Evolutionary conservation across 2,888 invertebrate genomes (phyloP).

Genomic region (Clistopyga incitator): DNA sequence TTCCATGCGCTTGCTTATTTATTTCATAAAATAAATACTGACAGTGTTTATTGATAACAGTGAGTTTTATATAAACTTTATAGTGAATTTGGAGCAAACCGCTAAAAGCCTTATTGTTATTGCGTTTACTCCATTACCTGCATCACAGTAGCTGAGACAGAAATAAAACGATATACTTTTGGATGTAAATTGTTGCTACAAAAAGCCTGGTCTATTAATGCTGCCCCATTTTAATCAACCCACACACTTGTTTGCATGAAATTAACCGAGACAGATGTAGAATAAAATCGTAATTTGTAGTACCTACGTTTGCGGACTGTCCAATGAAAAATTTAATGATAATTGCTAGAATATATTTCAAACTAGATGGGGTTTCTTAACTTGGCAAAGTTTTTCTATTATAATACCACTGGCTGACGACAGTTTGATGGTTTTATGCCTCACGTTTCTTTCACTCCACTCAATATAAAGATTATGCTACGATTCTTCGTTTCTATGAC

Average conservation of each 20-base stretch:
- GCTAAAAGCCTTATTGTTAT: background rate
- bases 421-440: conserved; percentile 13
- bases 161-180: background rate
- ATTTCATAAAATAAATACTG: background rate
- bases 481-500: conserved; percentile 20
- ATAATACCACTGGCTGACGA: conserved; percentile 29
- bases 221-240: background rate
- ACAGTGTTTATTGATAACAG: background rate
- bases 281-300: background rate
- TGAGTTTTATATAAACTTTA: background rate
- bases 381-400: background rate
- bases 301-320: background rate
- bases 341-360: conserved; percentile 29
- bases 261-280: conserved; percentile 3
- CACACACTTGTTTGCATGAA: background rate
- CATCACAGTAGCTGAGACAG: background rate
- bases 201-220: background rate
- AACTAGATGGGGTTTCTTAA: conserved; percentile 32
- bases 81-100: background rate
- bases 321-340: conserved; percentile 15
- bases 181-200: background rate
- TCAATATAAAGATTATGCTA: conserved; percentile 12
- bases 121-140: background rate
- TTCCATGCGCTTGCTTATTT: background rate
- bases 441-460: conserved; percentile 32